Base-by-base conservation (phyloP, 2,888 invertebrate species). In the Odontothrips loti region DNA sequence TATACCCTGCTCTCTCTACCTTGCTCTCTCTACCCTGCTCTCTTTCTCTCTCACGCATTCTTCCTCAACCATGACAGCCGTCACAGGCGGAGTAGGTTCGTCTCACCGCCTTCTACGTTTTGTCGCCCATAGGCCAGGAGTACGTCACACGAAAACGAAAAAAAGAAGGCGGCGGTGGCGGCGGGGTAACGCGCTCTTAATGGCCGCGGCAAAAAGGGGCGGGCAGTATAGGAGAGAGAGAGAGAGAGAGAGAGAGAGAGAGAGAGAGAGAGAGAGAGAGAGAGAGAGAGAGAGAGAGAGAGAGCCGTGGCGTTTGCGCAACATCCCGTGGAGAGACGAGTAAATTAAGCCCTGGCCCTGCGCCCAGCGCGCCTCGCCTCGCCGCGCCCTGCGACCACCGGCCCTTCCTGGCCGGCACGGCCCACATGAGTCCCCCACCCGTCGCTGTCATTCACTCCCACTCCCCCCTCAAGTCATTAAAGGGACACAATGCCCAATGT, bases 311-410 rank as follows among this genome's bases (percentile, higher is more conserved):
- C 23, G 23, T 75, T 75, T 75, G 68, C 68, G 68, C 68, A 75
- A 75, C 68, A 75, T 75, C 68, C 68, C 68, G 68, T 23, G 68
- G 68, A 75, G 68, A 27, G 68, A 75, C 68, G 68, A 75, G 68
- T 75, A 75, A 75, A 75, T 75, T 75, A 75, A 75, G 68, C 68
- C 68, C 68, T 75, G 68, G 68, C 68, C 68, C 68, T 43, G 68
- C 68, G 68, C 68, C 68, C 68, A 75, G 12, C 68, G 27, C 58
- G 27, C 58, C 27, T 12, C 23, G 68, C 68, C 68, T 75, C 23
- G 6, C 27, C 23, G n/a, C 23, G 23, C 23, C 68, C 68, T 75
- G 68, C 68, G 68, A n/a, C 68, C 23, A 23, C 68, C 68, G 10
- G 68, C 68, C 68, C 68, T 58, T 17, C 58, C 58, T 58, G 23